These are phyloP conservation scores for Corythornis cristatus DNA, from an alignment of 2,113 vertebrate genomes.

Conservation along the genomic window DNA sequence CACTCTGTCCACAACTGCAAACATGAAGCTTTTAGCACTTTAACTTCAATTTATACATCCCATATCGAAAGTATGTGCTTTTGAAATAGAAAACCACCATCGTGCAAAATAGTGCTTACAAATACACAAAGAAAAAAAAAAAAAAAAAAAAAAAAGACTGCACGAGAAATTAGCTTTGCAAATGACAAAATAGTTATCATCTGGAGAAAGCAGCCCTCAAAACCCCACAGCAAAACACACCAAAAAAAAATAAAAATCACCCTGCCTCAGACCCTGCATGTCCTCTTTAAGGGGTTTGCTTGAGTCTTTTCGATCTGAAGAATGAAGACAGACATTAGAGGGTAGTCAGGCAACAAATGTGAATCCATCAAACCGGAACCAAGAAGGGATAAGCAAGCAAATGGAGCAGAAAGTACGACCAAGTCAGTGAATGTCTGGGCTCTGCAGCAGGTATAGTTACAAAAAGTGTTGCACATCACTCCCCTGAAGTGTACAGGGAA, in stretches of 20 bases:
- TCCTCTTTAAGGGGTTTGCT: not conserved
- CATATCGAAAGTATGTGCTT: not conserved
- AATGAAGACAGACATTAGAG: not conserved
- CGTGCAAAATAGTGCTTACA: not conserved
- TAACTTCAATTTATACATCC: not conserved
- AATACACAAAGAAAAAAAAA: no score
- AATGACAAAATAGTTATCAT: not conserved
- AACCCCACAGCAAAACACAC: not conserved
- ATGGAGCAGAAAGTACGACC: not conserved
- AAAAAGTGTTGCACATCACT: not conserved
- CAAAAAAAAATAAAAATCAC: not conserved
- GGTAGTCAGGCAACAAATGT: not conserved
- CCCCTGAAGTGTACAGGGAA: not conserved
- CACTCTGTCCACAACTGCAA: not conserved
- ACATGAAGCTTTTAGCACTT: not conserved
- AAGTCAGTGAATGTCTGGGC: not conserved
- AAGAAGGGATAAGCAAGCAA: not conserved
- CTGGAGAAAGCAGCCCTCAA: not conserved
- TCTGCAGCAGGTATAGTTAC: not conserved
- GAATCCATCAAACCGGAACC: not conserved
- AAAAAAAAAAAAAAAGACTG: no score
- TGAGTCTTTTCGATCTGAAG: not conserved
- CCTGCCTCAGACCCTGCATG: not conserved
- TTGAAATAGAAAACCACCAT: not conserved
- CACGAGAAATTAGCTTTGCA: not conserved